Evolutionary conservation across 2,888 invertebrate species (phyloP), one percentile per base, ranked within the genome.

Genomic region (Strigamia transsilvanica): DNA sequence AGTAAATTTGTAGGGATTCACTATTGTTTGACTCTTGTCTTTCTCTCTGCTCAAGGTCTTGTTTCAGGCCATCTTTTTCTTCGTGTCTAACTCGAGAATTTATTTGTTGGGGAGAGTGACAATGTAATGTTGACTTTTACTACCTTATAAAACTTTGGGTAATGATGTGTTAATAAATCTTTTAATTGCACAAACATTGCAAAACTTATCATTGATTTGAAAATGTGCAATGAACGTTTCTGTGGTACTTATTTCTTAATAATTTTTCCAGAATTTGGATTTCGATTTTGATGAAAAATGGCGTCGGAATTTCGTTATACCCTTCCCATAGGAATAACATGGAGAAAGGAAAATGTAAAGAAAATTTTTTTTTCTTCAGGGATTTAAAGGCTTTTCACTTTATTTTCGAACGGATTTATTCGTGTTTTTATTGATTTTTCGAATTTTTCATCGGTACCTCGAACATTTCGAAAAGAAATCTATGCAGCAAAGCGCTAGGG

Each of bases 1-100:
- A 73, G 73, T 73, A 73, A 73, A 73, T 73, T 73, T 73, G 73
- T 12, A n/a, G 73, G 73, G n/a, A 73, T 73, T 27, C 73, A n/a
- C 73, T n/a, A 73, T 73, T 73, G 73, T 73, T 73, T 32, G 0
- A 13, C 13, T 73, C 32, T 73, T n/a, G 73, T 73, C 13, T 15
- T 73, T 7, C 18, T 51, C 51, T 51, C 51, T 51, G 38, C 38
- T 51, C 73, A 73, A 73, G 73, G 73, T 73, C 32, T 73, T 27
- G 23, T 73, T 73, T 73, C 13, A 12, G 73, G 73, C 56, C 56
- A 56, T 18, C 46, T 46, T 46, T 46, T 46, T 46, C 12, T 46
- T 46, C n/a, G 46, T 46, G 46, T 46, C 46, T n/a, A 46, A 46
- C 46, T 46, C 18, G 56, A 13, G 73, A 73, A 27, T 73, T 73